Conservation (phyloP, 2,888 invertebrate genomes). For the Drosophila recens region DNA sequence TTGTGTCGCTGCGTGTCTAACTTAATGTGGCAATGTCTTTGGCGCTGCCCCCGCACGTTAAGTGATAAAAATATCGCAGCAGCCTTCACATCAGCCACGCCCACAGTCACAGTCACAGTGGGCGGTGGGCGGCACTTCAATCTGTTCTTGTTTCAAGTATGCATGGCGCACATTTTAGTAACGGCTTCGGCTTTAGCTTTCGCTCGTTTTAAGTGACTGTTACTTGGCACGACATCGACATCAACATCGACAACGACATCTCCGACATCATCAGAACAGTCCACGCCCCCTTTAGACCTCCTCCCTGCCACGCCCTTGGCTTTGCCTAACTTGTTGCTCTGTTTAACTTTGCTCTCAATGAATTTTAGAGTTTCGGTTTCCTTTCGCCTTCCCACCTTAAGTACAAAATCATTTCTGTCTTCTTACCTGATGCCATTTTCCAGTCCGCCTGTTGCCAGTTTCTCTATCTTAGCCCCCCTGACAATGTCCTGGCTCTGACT, state of each 20-base stretch:
- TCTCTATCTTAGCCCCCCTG: not conserved
- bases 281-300: not conserved
- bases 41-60: conserved; percentile 23
- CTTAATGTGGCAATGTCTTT: conserved; percentile 55
- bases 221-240: conserved; percentile 65
- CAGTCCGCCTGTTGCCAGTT: conserved; percentile 8
- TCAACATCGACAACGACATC: conserved; percentile 25
- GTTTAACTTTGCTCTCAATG: conserved; percentile 78
- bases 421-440: conserved; percentile 2
- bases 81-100: conserved; percentile 41
- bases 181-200: conserved; percentile 29
- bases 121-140: conserved; percentile 65
- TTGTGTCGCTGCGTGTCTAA: conserved; percentile 62
- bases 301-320: conserved; percentile 1
- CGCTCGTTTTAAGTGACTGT: conserved; percentile 71
- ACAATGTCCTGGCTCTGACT: conserved; percentile 1
- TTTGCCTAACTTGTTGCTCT: conserved; percentile 69
- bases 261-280: not conserved
- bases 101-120: conserved; percentile 24
- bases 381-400: conserved; percentile 30
- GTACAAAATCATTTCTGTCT: conserved; percentile 17
- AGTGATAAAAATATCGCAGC: conserved; percentile 39
- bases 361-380: conserved; percentile 73
- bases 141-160: conserved; percentile 72
- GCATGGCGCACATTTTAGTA: conserved; percentile 64